Evolutionary conservation across 1,140 invertebrate species (phyloP).

Genomic region (Drosophila pachea): DNA sequence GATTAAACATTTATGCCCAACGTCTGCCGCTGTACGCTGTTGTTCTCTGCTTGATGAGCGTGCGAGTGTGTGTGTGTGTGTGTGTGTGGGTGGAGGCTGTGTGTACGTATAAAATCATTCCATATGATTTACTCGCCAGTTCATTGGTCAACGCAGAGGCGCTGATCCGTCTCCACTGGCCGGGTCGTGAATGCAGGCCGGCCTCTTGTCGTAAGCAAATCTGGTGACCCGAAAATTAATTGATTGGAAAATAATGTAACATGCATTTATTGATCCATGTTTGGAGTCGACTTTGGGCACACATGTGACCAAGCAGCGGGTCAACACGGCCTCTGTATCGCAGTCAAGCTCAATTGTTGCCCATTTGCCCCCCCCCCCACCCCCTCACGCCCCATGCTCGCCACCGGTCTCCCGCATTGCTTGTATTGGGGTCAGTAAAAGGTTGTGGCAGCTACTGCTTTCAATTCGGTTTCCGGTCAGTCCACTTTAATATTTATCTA

Average conservation of each 20-base stretch:
- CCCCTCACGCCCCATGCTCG: too few species aligned
- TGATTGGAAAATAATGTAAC: slow-evolving; percentile 77
- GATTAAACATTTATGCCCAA: slow-evolving; percentile 75
- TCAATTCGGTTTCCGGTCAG: slow-evolving; percentile 74
- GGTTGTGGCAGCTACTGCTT: slow-evolving; percentile 54
- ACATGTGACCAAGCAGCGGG: slow-evolving; percentile 57
- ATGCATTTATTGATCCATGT: slow-evolving; percentile 76
- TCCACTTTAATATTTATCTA: slow-evolving; percentile 75
- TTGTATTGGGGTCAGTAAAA: slow-evolving; percentile 42
- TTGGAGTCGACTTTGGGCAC: slow-evolving; percentile 33
- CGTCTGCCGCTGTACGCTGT: slow-evolving; percentile 34
- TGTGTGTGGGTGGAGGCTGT: slow-evolving; percentile 2
- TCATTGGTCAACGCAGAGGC: slow-evolving; percentile 62
- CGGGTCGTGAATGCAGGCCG: slow-evolving; percentile 25
- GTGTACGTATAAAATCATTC: slow-evolving; percentile 65
- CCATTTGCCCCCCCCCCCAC: slow-evolving; percentile 3
- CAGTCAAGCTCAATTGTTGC: slow-evolving; percentile 44
- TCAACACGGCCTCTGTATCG: slow-evolving; percentile 31
- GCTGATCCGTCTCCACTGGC: slow-evolving; percentile 16
- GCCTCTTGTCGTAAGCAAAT: slow-evolving; percentile 61
- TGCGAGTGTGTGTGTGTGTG: slow-evolving; percentile 4
- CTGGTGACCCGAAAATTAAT: slow-evolving; percentile 75
- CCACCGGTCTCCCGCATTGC: background rate
- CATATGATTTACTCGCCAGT: slow-evolving; percentile 70
- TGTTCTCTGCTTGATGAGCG: slow-evolving; percentile 22